A percentile compares a stretch with the other conserved stretches of the same genome.
Conservation (phyloP, 1,140 invertebrate species). For the Drosophila subobscura region DNA sequence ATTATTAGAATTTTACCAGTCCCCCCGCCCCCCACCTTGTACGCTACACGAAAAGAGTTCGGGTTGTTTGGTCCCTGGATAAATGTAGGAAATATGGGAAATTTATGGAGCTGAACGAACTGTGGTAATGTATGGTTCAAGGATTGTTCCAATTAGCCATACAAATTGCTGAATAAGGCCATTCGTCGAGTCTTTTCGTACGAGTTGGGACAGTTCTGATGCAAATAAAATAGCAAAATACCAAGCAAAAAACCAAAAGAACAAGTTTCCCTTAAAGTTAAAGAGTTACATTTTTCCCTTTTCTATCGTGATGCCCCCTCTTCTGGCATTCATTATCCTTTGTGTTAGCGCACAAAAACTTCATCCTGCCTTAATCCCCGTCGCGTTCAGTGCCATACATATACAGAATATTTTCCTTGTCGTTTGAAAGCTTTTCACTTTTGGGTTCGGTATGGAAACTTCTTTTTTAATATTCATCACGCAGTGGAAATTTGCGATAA, state of each 20-base stretch:
- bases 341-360: conserved; percentile 19
- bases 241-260: no score
- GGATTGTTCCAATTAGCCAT: no score
- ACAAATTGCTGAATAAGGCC: background rate
- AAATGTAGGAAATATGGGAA: background rate
- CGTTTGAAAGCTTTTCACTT: conserved; percentile 33
- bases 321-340: background rate
- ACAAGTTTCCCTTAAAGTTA: no score
- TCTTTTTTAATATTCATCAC: conserved; percentile 75
- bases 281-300: background rate
- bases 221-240: background rate
- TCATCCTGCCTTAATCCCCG: conserved; percentile 19
- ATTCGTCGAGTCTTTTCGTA: no score
- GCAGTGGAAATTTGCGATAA: conserved; percentile 62
- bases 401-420: conserved; percentile 39
- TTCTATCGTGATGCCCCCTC: no score
- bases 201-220: no score
- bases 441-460: conserved; percentile 55
- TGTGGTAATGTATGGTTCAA: no score
- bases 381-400: conserved; percentile 28
- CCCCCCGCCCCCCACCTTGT: conserved; percentile 3
- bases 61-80: conserved; percentile 17
- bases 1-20: conserved; percentile 75
- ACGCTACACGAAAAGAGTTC: conserved; percentile 32
- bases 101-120: background rate